Percentiles rank a stretch among this genome's conserved stretches.
Evolutionary conservation across 2,888 invertebrate species (phyloP).

Genomic region (Allophyes oxyacanthae): DNA sequence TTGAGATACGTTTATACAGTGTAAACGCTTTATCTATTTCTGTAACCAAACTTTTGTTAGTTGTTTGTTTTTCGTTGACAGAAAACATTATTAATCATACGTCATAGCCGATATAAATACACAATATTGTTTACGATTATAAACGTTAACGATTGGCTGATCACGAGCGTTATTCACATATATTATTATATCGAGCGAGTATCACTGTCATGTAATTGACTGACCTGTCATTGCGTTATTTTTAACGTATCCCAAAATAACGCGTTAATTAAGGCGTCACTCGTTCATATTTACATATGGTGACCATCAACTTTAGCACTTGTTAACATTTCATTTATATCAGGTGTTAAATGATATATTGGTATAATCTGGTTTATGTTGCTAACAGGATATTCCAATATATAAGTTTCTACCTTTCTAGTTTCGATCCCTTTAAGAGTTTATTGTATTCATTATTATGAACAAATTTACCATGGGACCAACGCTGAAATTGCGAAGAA

Average conservation of each 20-base stretch:
- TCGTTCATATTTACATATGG: constrained; percentile 28
- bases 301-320: constrained; percentile 41
- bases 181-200: not conserved
- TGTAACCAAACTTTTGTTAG: constrained; percentile 10
- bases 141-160: constrained; percentile 22
- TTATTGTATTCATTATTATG: too few relatives aligned
- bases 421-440: too few relatives aligned
- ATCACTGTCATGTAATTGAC: constrained; percentile 26
- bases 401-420: too few relatives aligned
- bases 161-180: constrained; percentile 34
- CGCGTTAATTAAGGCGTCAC: constrained; percentile 47
- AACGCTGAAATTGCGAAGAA: too few relatives aligned
- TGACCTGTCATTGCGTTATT: constrained; percentile 40
- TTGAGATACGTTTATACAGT: constrained; percentile 4
- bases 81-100: constrained; percentile 22
- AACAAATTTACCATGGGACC: too few relatives aligned
- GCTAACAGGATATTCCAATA: constrained; percentile 1
- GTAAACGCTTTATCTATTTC: constrained; percentile 8
- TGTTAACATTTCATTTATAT: constrained; percentile 28
- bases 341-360: constrained; percentile 21
- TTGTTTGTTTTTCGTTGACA: constrained; percentile 15
- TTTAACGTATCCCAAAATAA: constrained; percentile 41
- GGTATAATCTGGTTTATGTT: not conserved
- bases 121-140: constrained; percentile 17
- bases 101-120: constrained; percentile 33